Percentiles rank a stretch among this genome's conserved stretches.
phyloP scores from a whole-genome alignment of 2,888 invertebrate species.

The Scaptomyza reducta region DNA sequence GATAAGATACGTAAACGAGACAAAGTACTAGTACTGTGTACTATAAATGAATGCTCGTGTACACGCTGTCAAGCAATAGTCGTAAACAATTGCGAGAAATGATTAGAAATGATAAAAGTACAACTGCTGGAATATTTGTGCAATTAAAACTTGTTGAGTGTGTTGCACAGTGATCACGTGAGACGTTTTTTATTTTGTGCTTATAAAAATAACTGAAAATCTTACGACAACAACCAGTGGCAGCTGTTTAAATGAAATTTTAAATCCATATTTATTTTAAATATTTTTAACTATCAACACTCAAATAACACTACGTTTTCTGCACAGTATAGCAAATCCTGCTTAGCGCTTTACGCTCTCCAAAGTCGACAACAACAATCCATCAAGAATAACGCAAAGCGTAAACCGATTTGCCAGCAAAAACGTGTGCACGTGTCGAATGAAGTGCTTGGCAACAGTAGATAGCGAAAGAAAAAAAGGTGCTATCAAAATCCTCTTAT shows the following conservation, averaged over 20 bases:
- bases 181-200: conserved; percentile 23
- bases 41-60: conserved; percentile 24
- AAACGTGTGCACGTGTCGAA: conserved; percentile 71
- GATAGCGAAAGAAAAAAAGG: not conserved
- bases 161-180: conserved; percentile 40
- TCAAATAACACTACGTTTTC: too few species aligned
- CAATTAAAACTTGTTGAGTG: conserved; percentile 8
- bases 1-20: conserved; percentile 55
- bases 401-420: conserved; percentile 29
- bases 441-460: conserved; percentile 51
- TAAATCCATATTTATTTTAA: not conserved
- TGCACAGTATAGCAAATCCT: too few species aligned
- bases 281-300: too few species aligned
- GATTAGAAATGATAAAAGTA: conserved; percentile 2
- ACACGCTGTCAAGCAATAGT: not conserved
- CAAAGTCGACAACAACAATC: not conserved
- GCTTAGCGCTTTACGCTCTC: not conserved
- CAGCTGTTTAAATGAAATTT: conserved; percentile 18
- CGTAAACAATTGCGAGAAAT: conserved; percentile 11
- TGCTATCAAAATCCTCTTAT: conserved; percentile 10
- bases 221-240: conserved; percentile 33
- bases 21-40: not conserved
- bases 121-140: conserved; percentile 1
- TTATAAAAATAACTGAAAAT: conserved; percentile 48
- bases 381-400: conserved; percentile 8